Evolutionary conservation across 2,888 invertebrate genomes (phyloP).

Genomic region (Keiferia lycopersicella): DNA sequence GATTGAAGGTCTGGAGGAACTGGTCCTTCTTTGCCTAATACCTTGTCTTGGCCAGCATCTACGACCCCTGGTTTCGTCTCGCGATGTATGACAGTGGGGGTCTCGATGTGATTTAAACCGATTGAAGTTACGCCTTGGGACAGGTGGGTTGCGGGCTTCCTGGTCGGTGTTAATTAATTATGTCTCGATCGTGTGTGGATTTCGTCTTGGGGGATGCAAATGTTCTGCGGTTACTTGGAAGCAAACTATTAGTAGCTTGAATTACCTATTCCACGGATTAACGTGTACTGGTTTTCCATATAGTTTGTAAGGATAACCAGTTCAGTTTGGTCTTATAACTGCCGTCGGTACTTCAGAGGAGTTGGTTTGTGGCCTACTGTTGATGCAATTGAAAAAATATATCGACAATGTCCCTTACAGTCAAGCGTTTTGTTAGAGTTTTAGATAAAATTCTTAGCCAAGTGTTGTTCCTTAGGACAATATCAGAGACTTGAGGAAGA

Average conservation of each 20-base stretch:
- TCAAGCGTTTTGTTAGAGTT: too few relatives aligned
- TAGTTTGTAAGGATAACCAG: too few relatives aligned
- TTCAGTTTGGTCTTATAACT: too few relatives aligned
- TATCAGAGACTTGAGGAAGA: background rate
- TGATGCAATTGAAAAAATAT: too few relatives aligned
- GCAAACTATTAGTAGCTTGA: background rate
- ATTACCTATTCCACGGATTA: too few relatives aligned
- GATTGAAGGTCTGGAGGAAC: background rate
- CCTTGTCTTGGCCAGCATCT: background rate
- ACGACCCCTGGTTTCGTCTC: background rate
- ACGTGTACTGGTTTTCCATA: too few relatives aligned
- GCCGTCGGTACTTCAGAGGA: too few relatives aligned
- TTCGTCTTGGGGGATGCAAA: constrained; percentile 17
- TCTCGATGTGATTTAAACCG: constrained; percentile 17
- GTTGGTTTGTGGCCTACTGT: too few relatives aligned
- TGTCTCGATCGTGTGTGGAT: constrained; percentile 61
- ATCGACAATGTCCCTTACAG: too few relatives aligned
- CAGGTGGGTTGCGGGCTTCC: constrained; percentile 67
- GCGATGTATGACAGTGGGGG: background rate
- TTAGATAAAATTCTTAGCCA: too few relatives aligned
- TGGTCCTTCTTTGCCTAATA: constrained; percentile 4
- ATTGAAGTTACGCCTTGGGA: constrained; percentile 50
- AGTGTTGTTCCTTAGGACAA: too few relatives aligned
- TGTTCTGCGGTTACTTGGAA: constrained; percentile 10
- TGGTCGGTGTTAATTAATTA: constrained; percentile 76